Conservation (phyloP, 1,140 invertebrate species). For the Drosophila hydei region DNA sequence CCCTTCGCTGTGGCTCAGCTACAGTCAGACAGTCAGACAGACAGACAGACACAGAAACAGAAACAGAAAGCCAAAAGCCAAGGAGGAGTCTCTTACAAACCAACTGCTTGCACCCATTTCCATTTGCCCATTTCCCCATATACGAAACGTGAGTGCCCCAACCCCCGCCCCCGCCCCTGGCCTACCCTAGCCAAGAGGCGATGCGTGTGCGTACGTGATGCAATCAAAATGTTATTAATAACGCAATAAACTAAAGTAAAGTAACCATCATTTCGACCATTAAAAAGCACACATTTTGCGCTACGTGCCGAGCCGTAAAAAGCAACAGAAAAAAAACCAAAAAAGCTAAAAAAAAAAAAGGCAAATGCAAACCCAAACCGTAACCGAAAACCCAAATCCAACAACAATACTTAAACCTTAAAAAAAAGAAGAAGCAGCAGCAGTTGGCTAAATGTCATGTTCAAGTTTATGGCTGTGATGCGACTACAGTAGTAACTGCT, state of each 20-base stretch:
- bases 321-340: no score
- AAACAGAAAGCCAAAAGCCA: slow-evolving; percentile 36
- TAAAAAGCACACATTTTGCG: slow-evolving; percentile 76
- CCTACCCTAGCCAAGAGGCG: not conserved
- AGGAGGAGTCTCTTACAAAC: slow-evolving; percentile 70
- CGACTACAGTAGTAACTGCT: no score
- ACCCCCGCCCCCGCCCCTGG: no score
- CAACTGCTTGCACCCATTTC: slow-evolving; percentile 78
- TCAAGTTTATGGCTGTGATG: slow-evolving; percentile 28
- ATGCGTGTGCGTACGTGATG: slow-evolving; percentile 77
- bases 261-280: slow-evolving; percentile 80
- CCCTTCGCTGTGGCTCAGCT: slow-evolving; percentile 50
- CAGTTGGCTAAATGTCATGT: slow-evolving; percentile 27
- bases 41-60: slow-evolving; percentile 7
- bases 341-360: no score
- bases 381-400: slow-evolving; percentile 1
- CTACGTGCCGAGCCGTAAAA: slow-evolving; percentile 55
- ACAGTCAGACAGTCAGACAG: no score
- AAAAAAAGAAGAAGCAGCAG: not conserved
- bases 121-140: slow-evolving; percentile 65
- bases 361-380: slow-evolving; percentile 9
- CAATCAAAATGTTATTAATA: slow-evolving; percentile 83
- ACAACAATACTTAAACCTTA: slow-evolving; percentile 1
- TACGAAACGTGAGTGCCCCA: slow-evolving; percentile 58
- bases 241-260: slow-evolving; percentile 64